Evolutionary conservation across 2,797 vertebrate species (phyloP).

Genomic region (Onychomys arenicola): DNA sequence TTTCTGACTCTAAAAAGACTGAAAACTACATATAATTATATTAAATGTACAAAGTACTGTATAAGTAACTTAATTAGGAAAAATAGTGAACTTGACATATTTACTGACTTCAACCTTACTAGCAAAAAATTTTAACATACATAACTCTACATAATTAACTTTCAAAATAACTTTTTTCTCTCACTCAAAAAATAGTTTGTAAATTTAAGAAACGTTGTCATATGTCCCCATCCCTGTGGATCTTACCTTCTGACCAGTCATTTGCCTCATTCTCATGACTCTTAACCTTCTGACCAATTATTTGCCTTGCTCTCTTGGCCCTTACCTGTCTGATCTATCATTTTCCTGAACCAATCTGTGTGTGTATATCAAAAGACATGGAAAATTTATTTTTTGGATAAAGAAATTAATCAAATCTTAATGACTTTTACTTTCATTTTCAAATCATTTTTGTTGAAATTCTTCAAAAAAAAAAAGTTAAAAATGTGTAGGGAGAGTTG

Average conservation of each 20-base stretch:
- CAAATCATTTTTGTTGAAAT: slow-evolving; percentile 22
- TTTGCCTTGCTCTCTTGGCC: neutral
- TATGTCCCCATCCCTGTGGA: neutral
- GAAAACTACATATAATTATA: neutral
- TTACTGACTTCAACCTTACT: neutral
- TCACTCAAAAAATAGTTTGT: neutral
- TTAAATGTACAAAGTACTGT: neutral
- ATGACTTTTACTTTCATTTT: neutral
- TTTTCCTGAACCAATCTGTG: neutral
- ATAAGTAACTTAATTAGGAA: neutral
- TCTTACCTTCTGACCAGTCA: neutral
- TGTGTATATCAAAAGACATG: neutral
- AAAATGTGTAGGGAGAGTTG: neutral
- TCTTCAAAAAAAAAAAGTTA: slow-evolving; percentile 37
- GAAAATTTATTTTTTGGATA: neutral
- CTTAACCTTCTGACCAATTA: neutral
- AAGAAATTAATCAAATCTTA: neutral
- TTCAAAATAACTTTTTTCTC: slow-evolving; percentile 13
- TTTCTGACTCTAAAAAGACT: neutral
- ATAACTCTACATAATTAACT: neutral
- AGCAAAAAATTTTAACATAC: neutral
- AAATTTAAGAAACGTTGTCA: neutral
- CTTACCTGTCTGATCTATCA: neutral
- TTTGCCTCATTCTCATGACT: neutral
- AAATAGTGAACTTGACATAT: neutral